Conservation (phyloP, 1,140 invertebrate species). For the Drosophila rufa region DNA sequence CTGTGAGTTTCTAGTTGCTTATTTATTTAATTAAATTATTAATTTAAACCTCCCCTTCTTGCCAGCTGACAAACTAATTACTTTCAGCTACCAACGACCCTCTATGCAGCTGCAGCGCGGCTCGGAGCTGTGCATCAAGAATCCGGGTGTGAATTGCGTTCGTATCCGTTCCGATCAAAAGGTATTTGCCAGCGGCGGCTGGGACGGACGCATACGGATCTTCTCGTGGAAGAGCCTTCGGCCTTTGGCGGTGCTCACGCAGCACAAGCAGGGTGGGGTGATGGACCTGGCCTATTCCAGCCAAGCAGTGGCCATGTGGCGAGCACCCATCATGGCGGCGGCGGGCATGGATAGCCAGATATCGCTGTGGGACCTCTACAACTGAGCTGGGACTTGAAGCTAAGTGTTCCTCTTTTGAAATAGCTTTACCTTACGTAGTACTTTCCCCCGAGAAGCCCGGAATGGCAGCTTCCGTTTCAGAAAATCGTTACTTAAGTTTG, state of each 20-base stretch:
- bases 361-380: conserved; percentile 91
- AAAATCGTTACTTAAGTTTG: conserved; percentile 6
- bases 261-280: conserved; percentile 88
- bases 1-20: conserved; percentile 75
- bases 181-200: conserved; percentile 91
- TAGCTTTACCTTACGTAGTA: conserved; percentile 18
- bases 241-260: conserved; percentile 90
- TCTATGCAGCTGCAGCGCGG: conserved; percentile 87
- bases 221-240: conserved; percentile 92
- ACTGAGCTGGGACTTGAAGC: conserved; percentile 73
- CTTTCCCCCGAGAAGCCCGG: background rate
- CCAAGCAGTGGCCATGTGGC: conserved; percentile 88
- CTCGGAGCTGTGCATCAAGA: conserved; percentile 88
- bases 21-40: conserved; percentile 28
- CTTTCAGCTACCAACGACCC: conserved; percentile 84
- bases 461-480: background rate
- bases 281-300: conserved; percentile 89
- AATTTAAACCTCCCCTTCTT: conserved; percentile 19
- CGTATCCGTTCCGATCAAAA: conserved; percentile 90
- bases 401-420: conserved; percentile 30
- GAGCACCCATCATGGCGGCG: conserved; percentile 90
- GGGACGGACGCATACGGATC: conserved; percentile 91
- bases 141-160: conserved; percentile 90
- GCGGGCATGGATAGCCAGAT: conserved; percentile 89
- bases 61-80: conserved; percentile 83